phyloP scores from a whole-genome alignment of 2,113 vertebrate species.

The Gadus macrocephalus region DNA sequence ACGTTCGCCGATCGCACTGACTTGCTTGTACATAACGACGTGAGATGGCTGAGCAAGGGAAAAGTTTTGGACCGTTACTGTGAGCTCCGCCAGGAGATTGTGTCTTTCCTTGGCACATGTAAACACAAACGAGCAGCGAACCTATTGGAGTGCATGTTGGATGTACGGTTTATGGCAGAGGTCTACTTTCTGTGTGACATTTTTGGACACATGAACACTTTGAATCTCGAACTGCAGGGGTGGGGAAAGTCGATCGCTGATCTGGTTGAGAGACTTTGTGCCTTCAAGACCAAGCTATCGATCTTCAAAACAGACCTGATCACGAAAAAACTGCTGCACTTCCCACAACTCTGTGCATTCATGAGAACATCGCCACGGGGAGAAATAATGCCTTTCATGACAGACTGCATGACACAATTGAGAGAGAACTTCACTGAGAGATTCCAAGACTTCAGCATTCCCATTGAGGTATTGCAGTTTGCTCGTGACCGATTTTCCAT shows the following conservation, averaged over 20 bases:
- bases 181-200: constrained; percentile 12
- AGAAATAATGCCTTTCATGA: too few species aligned
- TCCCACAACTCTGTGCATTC: too few species aligned
- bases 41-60: constrained; percentile 14
- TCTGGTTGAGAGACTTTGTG: neutral
- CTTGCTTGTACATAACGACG: constrained; percentile 5
- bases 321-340: too few species aligned
- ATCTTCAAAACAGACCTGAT: too few species aligned
- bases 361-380: too few species aligned
- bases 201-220: constrained; percentile 10
- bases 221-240: constrained; percentile 3
- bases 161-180: constrained; percentile 3
- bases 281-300: too few species aligned
- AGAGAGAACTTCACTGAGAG: neutral
- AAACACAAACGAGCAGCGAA: neutral
- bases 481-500: constrained; percentile 19
- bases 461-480: constrained; percentile 15
- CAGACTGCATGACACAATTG: neutral
- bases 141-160: neutral
- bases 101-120: constrained; percentile 2
- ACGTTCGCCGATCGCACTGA: constrained; percentile 5
- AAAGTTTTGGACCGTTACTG: constrained; percentile 8
- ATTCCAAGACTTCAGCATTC: constrained; percentile 1
- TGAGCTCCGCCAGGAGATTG: constrained; percentile 17
- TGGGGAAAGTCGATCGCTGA: neutral